Evolutionary conservation across 2,113 vertebrate genomes (phyloP).

Genomic region (Dasyornis broadbenti): DNA sequence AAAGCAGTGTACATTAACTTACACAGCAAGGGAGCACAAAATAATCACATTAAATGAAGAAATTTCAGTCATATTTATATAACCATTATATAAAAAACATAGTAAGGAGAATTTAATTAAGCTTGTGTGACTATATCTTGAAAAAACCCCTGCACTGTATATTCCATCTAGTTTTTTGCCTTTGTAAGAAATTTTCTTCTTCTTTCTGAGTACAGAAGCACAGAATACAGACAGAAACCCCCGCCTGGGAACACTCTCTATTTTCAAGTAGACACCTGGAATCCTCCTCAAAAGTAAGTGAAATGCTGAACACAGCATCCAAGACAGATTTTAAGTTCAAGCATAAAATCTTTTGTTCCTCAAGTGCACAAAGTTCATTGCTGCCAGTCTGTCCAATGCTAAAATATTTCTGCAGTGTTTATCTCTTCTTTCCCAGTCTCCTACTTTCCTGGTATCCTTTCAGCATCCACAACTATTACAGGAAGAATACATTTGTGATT

Average conservation of each 20-base stretch:
- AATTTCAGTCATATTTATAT: not conserved
- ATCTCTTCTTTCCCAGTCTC: not conserved
- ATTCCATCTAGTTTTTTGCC: not conserved
- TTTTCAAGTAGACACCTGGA: constrained; percentile 36
- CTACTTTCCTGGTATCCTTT: not conserved
- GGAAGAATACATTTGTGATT: not conserved
- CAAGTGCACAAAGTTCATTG: not conserved
- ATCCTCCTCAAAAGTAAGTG: not conserved
- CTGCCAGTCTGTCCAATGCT: not conserved
- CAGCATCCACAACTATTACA: not conserved
- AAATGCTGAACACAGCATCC: not conserved
- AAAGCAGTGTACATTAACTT: not conserved
- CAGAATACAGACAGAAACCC: not conserved
- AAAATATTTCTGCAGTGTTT: not conserved
- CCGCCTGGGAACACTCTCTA: not conserved
- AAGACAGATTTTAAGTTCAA: not conserved
- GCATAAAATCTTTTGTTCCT: not conserved
- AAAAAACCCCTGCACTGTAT: not conserved
- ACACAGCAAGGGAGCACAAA: not conserved
- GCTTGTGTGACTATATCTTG: not conserved
- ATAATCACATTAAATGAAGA: not conserved
- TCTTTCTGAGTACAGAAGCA: not conserved
- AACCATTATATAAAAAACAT: not conserved
- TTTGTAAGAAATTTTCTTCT: not conserved
- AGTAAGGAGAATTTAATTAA: not conserved